Evolutionary conservation across 1,140 invertebrate genomes (phyloP).

Genomic region (Brachionus rubens): DNA sequence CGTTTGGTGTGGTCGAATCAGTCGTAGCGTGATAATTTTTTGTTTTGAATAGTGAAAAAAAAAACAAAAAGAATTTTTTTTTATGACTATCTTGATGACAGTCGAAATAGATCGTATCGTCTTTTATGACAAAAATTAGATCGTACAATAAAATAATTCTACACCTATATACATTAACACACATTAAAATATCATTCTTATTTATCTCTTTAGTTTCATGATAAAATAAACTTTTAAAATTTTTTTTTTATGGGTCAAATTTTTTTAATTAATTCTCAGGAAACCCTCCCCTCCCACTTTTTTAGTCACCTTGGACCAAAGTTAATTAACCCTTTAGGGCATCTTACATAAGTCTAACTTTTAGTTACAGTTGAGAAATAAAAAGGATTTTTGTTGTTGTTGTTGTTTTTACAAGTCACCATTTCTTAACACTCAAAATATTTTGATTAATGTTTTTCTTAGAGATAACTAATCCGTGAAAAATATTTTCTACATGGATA

Average conservation of each 20-base stretch:
- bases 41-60: too few relatives aligned
- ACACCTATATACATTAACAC: constrained; percentile 21
- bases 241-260: too few relatives aligned
- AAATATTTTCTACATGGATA: neutral
- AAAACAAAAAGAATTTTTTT: neutral
- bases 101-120: constrained; percentile 29
- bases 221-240: too few relatives aligned
- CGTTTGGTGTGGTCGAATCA: too few relatives aligned
- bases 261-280: too few relatives aligned
- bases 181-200: neutral
- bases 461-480: constrained; percentile 31
- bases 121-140: neutral
- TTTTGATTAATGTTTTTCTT: constrained; percentile 33
- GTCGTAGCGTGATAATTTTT: too few relatives aligned
- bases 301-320: too few relatives aligned
- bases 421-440: neutral
- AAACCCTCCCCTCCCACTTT: too few relatives aligned
- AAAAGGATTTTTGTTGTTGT: too few relatives aligned
- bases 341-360: too few relatives aligned
- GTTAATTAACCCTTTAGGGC: too few relatives aligned
- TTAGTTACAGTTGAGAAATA: too few relatives aligned
- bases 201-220: neutral
- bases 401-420: neutral
- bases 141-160: neutral
- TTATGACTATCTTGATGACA: constrained; percentile 2